Base-by-base conservation (phyloP, 2,113 vertebrate genomes). In the Labrus mixtus region DNA sequence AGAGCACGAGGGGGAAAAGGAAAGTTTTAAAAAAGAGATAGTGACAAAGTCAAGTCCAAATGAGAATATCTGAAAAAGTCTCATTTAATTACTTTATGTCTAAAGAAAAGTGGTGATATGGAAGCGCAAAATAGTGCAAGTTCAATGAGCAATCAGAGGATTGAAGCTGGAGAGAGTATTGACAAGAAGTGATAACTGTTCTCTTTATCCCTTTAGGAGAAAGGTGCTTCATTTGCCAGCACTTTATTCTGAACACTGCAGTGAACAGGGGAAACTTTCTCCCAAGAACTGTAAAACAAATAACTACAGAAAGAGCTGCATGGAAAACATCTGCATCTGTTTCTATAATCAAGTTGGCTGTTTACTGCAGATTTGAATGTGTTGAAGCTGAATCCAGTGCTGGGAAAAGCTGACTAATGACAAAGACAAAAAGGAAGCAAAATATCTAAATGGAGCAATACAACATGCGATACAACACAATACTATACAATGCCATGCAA, bases 51-150 rank as follows among this genome's bases (percentile, higher is more conserved):
- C 68, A 64, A 78, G 74, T 29, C 82, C 68, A 85, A 87, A 88
- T 81, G 86, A 82, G 78, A 88, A 77, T 85, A 89, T 82, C 77
- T 81, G 55, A 64, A 78, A 29, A 68, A 71, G 69, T 83, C 57
- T 53, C 63, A 70, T 88, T 91, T 78, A 85, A 89, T 89, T 81
- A 88, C 80, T 90, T 88, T 7, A 86, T 68, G 72, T 67, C 56
- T 25, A 63, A 79, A 73, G 66, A 73, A 73, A 76, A 73, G 72
- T 56, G 29, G 72, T 0, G 83, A 91, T 85, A 87, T 23, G 59
- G 65, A 62, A 65, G 23, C 13, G 81, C 63, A 58, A 82, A 91
- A 82, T 51, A 75, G 83, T 20, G 22, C 45, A 39, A 84, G 79
- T 83, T 89, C 82, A 85, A 83, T 68, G 74, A 82, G 79, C 75